Base-by-base conservation (phyloP, 2,888 invertebrate genomes). In the Patella pellucida region DNA sequence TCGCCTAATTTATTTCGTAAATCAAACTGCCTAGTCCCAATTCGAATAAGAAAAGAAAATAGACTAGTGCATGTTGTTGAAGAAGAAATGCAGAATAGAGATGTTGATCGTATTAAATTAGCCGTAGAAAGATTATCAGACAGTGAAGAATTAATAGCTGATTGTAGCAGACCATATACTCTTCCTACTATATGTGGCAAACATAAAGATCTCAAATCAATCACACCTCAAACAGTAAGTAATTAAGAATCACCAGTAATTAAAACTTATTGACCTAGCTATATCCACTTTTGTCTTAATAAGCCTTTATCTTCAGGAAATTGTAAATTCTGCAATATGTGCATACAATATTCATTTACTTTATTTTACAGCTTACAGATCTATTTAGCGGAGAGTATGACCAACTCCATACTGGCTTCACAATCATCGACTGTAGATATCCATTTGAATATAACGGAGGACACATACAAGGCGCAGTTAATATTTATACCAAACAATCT, bases 391-490 rank as follows among this genome's bases (percentile, higher is more conserved):
- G 97, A 0, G 93, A 94, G 0, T 97, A 93, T 86, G 84, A 89
- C 0, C 91, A 94, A 62, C 89, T 90, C 9, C 93, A 97, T 50
- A 92, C 92, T 27, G 93, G 94, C 11, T 97, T 92, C 87, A 93
- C 93, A 90, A 92, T 98, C 19, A 94, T 98, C 69, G 98, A 98
- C 91, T 98, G 98, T 89, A 94, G 98, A 82, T 98, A 97, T 91
- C 98, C 98, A 0, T 98, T 98, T 91, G 98, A 98, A 91, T 98
- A 91, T 89, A 94, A 95, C 0, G 98, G 96, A 3, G 98, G 98
- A 0, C 98, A 98, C 90, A 96, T 98, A 23, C 81, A 91, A 71
- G 95, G 95, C 7, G 97, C 98, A 0, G 86, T 94, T 50, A 98
- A 98, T 91, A 92, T 96, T 51, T 96, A 94, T 91, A 96, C 95